Base-by-base conservation (phyloP, 2,797 vertebrate species). In the Channa striata region DNA sequence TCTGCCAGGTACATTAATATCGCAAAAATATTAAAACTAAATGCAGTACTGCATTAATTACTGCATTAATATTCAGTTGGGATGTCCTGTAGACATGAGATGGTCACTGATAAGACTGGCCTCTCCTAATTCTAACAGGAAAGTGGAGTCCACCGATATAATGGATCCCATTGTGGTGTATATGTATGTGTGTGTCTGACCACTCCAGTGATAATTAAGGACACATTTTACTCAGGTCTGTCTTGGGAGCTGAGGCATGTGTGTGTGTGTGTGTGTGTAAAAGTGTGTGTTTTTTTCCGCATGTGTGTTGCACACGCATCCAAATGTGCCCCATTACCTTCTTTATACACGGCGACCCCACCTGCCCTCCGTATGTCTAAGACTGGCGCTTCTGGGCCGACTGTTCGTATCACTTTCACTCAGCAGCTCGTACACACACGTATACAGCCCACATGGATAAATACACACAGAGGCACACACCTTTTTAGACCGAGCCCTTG, bases 341-440 rank as follows among this genome's bases (percentile, higher is more conserved):
- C 60, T 81, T 78, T 85, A 79, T 90, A 86, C 72, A 84, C 3
- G 21, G 53, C 71, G 80, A 92, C 84, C 87, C 75, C 77, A 78
- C 70, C 80, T 92, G 90, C 90, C 89, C 89, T 87, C 80, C 14
- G 63, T 84, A 81, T 82, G 90, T 87, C 83, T 81, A 66, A 56
- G 40, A 83, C 81, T 59, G 54, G 75, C 74, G 87, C 85, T 90
- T 73, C 85, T 86, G 85, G 85, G 84, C 81, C 87, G 91, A 90
- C 90, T 91, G 87, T 84, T 61, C 73, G 0, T 90, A 91, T 93
- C 89, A 85, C 84, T 93, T 93, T 89, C 91, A 91, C 88, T 83
- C 81, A 84, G 39, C 68, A 62, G 72, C 77, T 77, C 67, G 40
- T 19, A 63, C 60, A 53, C 64, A 77, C 66, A 56, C 59, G 57